phyloP scores from a whole-genome alignment of 2,888 invertebrate species.

The Archips xylosteana region DNA sequence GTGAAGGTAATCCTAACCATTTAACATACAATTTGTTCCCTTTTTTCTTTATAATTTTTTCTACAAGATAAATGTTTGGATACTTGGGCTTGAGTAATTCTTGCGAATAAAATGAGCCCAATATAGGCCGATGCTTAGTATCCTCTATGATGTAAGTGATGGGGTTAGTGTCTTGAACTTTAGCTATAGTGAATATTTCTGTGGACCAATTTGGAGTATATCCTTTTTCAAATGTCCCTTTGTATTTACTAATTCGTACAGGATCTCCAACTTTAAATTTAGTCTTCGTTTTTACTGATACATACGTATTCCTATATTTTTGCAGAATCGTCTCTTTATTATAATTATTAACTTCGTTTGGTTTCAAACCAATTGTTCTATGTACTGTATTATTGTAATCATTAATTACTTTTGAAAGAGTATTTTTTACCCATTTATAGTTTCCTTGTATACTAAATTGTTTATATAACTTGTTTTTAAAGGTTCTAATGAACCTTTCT shows the following conservation, averaged over 20 bases:
- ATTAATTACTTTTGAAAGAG: background rate
- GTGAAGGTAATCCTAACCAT: background rate
- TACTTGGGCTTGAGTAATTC: background rate
- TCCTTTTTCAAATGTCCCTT: background rate
- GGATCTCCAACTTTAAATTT: background rate
- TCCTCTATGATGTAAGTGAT: background rate
- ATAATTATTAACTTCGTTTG: background rate
- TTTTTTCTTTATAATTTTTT: background rate
- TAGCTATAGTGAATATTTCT: background rate
- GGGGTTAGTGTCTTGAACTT: background rate
- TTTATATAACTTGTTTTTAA: constrained; percentile 18
- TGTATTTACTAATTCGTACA: background rate
- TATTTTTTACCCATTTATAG: constrained; percentile 32
- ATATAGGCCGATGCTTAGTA: background rate
- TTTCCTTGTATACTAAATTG: constrained; percentile 35
- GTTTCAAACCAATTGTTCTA: background rate
- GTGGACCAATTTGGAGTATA: background rate
- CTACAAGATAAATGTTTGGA: background rate
- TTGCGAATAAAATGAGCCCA: background rate
- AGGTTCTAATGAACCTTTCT: constrained; percentile 39
- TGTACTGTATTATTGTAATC: constrained; percentile 13
- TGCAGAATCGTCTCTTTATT: constrained; percentile 3
- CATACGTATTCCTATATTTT: background rate
- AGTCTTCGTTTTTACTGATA: background rate
- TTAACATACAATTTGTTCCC: background rate